A percentile compares a stretch with the other conserved stretches of the same genome.
Evolutionary conservation across 2,797 vertebrate genomes (phyloP).

Genomic region (Cheirogaleus major): DNA sequence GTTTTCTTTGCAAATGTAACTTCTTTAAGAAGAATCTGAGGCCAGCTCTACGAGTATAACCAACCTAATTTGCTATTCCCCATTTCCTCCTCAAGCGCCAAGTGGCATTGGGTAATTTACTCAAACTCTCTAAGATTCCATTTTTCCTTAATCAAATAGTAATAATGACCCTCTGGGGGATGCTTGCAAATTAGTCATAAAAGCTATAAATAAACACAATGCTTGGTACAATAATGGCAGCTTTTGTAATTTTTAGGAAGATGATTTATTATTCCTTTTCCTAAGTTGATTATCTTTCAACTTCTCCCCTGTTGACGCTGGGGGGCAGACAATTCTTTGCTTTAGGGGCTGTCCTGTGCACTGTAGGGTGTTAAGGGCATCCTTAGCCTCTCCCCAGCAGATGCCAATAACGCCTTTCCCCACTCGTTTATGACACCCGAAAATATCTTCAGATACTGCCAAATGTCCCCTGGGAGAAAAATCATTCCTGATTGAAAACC

Average conservation of each 20-base stretch:
- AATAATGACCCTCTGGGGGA: not conserved
- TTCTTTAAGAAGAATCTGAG: not conserved
- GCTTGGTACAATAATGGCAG: not conserved
- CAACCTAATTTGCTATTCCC: not conserved
- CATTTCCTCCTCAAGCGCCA: not conserved
- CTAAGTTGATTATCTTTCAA: not conserved
- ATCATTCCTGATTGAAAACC: not conserved
- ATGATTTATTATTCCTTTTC: not conserved
- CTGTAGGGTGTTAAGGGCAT: accelerated
- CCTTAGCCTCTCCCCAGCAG: accelerated
- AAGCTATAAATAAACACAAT: not conserved
- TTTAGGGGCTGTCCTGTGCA: not conserved
- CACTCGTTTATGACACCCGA: not conserved
- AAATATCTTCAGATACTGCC: not conserved
- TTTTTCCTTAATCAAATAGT: not conserved
- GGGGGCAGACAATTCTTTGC: no score
- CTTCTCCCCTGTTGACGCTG: not conserved
- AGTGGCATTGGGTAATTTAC: not conserved
- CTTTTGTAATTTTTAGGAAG: not conserved
- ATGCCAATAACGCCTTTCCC: not conserved
- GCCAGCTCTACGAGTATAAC: no score
- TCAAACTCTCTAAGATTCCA: not conserved
- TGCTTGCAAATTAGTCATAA: not conserved
- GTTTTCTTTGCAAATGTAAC: not conserved
- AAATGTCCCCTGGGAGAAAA: no score